Conservation (phyloP, 1,140 invertebrate genomes). For the Teleogryllus occipitalis region DNA sequence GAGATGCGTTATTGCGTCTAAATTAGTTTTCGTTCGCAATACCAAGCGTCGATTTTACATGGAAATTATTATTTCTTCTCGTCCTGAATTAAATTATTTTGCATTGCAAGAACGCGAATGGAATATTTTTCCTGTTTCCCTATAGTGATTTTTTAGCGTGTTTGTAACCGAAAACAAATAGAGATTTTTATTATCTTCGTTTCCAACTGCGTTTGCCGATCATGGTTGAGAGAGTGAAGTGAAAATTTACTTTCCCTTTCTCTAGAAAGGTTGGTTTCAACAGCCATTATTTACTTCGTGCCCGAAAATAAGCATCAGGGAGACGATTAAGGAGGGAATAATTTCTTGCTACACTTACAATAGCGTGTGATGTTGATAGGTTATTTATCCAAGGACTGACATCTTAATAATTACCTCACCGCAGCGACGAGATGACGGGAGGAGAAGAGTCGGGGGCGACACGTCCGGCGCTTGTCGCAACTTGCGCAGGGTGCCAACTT, state of each 20-base stretch:
- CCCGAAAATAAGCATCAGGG: neutral
- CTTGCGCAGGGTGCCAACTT: neutral
- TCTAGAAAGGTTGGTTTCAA: neutral
- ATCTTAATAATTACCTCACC: neutral
- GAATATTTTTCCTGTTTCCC: neutral
- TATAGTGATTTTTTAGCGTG: neutral
- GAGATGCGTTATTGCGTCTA: neutral
- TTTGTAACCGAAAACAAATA: neutral
- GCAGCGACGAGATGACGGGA: neutral
- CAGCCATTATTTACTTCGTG: neutral
- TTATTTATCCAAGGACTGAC: neutral
- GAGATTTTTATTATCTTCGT: neutral
- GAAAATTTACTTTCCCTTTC: neutral
- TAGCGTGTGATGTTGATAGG: constrained; percentile 3
- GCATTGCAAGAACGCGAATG: neutral
- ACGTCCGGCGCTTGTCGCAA: neutral
- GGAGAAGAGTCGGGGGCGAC: neutral
- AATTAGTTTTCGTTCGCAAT: neutral
- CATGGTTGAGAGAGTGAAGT: neutral
- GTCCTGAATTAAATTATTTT: neutral
- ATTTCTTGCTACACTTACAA: neutral
- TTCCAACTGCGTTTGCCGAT: neutral
- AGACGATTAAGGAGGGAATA: neutral
- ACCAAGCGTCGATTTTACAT: neutral
- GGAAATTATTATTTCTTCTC: neutral